A percentile compares a stretch with the other conserved stretches of the same genome.
phyloP scores from a whole-genome alignment of 2,113 vertebrate species.

The Thalassarche chlororhynchos region DNA sequence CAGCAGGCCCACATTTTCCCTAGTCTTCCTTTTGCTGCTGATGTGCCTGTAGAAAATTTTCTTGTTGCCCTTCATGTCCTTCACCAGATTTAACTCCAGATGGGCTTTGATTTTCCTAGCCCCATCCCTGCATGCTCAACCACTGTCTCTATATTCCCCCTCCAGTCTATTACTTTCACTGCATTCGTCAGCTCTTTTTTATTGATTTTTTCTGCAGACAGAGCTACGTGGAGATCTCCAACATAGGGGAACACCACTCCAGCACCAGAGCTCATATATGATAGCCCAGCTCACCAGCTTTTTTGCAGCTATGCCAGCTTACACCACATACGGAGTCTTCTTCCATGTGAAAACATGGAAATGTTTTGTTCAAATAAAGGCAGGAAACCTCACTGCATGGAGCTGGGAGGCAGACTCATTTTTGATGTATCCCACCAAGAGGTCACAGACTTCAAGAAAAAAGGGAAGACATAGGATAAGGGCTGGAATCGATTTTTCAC shows the following conservation, averaged over 20 bases:
- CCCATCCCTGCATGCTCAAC: not conserved
- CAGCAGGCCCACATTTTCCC: not conserved
- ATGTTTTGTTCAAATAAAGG: not conserved
- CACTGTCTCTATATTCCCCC: not conserved
- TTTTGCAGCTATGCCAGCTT: not conserved
- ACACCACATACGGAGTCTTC: not conserved
- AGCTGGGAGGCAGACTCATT: not conserved
- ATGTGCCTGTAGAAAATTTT: not conserved
- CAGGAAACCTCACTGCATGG: not conserved
- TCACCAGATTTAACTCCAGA: not conserved
- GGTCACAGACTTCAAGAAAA: not conserved
- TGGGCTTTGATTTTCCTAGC: not conserved
- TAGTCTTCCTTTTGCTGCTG: not conserved
- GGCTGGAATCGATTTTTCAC: not conserved
- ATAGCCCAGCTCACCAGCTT: not conserved
- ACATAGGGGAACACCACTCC: too few species aligned
- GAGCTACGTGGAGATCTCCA: not conserved
- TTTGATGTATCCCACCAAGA: fast-evolving
- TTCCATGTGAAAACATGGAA: not conserved
- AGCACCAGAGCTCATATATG: not conserved
- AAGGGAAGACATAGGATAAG: not conserved
- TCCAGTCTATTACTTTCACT: not conserved
- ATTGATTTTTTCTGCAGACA: not conserved
- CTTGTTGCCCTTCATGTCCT: not conserved
- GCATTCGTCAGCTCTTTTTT: not conserved